Base-by-base conservation (phyloP, 37 sponge, comb jelly and placozoan genomes). In the Spongilla lacustris region DNA sequence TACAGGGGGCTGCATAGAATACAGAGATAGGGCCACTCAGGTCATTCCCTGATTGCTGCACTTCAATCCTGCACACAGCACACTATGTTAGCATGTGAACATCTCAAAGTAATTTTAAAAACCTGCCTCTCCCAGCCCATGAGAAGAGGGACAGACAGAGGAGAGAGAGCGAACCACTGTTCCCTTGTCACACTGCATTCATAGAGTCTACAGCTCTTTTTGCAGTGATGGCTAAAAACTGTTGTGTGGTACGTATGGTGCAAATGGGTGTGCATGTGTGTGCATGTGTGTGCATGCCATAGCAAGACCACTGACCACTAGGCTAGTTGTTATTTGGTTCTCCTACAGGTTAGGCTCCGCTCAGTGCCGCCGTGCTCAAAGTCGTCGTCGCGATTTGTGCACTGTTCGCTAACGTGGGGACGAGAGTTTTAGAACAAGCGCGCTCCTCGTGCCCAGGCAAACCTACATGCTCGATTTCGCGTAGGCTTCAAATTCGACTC, bases 1-100 rank as follows among this genome's bases (percentile, higher is more conserved):
- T 85, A 80, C 94, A 93, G 11, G 91, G 91, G 66, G 91, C 71
- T 0, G 75, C 49, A 30, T 93, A 93, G 58, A 83, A 90, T 35
- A 86, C 68, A 28, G 82, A 70, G 30, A 77, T 25, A 1, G 21
- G 74, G 4, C 49, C 29, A 58, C 11, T 58, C 19, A 58, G 21
- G 21, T 58, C 58, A 58, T 10, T 17, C 21, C 19, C 58, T 58
- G 58, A 58, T 17, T 58, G 58, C 58, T 58, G 58, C 58, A 58
- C 58, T 58, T 58, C 58, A 6, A 58, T 58, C 58, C 58, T 58
- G 21, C 58, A 58, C 58, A 58, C 4, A 58, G 4, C 14, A 17
- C 58, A 58, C 21, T 58, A 14, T 19, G 58, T 22, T 8, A 74
- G 19, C 32, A 74, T 66, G 26, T 66, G 73, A 48, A 17, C 32